Conservation (phyloP, 2,888 invertebrate genomes). For the Mactromeris polynyma region DNA sequence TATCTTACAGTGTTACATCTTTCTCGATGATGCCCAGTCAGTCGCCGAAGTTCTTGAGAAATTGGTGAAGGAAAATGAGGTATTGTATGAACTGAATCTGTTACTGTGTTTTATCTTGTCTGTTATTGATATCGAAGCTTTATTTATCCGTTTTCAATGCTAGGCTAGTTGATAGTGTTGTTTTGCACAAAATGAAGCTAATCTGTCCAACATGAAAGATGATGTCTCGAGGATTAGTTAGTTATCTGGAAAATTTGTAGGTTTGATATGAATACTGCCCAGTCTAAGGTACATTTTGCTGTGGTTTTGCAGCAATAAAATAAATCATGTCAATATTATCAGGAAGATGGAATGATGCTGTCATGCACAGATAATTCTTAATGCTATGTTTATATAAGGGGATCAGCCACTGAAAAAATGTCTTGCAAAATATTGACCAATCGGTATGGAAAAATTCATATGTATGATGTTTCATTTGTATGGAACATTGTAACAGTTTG, state of each 20-base stretch:
- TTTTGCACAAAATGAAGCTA: background rate
- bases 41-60: slow-evolving; percentile 97
- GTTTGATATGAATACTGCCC: too few species aligned
- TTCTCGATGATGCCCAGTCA: slow-evolving; percentile 96
- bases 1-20: slow-evolving; percentile 94
- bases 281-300: too few species aligned
- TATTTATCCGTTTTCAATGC: background rate
- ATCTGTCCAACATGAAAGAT: background rate
- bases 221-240: background rate
- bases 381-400: too few species aligned
- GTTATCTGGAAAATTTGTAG: too few species aligned
- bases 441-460: too few species aligned
- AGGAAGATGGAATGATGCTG: too few species aligned
- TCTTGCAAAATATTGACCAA: too few species aligned
- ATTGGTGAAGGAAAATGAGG: slow-evolving; percentile 92
- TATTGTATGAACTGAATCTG: slow-evolving; percentile 73
- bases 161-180: background rate
- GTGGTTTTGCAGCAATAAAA: too few species aligned
- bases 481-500: background rate
- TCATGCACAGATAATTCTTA: too few species aligned
- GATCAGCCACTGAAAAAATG: too few species aligned
- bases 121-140: background rate
- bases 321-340: too few species aligned
- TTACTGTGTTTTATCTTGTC: background rate
- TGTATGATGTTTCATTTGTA: too few species aligned